Evolutionary conservation across 2,797 vertebrate genomes (phyloP).

Genomic region (Clarias platycephalus): DNA sequence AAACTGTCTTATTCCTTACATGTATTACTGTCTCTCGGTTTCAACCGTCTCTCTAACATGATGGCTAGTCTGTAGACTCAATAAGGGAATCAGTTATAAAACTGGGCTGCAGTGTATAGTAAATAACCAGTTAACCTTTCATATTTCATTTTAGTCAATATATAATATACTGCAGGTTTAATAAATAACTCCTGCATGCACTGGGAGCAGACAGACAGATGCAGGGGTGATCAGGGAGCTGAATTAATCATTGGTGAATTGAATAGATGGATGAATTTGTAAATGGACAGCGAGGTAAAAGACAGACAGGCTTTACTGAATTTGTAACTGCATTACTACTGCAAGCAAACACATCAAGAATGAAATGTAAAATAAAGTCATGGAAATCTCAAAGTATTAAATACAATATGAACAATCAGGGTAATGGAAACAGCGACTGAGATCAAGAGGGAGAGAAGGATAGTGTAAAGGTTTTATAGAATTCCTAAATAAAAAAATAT

Average conservation of each 20-base stretch:
- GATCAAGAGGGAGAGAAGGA: not conserved
- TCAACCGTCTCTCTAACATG: not conserved
- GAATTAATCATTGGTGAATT: not conserved
- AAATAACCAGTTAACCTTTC: not conserved
- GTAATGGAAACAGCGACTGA: not conserved
- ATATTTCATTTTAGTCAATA: not conserved
- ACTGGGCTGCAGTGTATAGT: not conserved
- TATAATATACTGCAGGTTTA: not conserved
- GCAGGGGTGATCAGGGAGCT: not conserved
- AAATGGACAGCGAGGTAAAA: not conserved
- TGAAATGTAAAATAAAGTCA: not conserved
- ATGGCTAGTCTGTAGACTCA: not conserved
- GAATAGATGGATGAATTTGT: not conserved
- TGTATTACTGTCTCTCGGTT: not conserved
- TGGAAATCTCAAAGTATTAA: not conserved
- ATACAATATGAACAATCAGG: not conserved
- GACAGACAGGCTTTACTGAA: not conserved
- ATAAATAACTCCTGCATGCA: constrained; percentile 3
- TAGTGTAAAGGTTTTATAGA: too few species aligned
- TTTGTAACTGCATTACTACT: not conserved
- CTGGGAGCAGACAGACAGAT: too few species aligned
- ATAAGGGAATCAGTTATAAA: not conserved
- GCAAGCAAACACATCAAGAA: not conserved
- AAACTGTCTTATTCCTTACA: not conserved
- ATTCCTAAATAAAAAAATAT: too few species aligned